Evolutionary conservation across 2,888 invertebrate genomes (phyloP), one percentile per base, ranked within the genome.

Genomic region (Amblyjoppa fuscipennis): DNA sequence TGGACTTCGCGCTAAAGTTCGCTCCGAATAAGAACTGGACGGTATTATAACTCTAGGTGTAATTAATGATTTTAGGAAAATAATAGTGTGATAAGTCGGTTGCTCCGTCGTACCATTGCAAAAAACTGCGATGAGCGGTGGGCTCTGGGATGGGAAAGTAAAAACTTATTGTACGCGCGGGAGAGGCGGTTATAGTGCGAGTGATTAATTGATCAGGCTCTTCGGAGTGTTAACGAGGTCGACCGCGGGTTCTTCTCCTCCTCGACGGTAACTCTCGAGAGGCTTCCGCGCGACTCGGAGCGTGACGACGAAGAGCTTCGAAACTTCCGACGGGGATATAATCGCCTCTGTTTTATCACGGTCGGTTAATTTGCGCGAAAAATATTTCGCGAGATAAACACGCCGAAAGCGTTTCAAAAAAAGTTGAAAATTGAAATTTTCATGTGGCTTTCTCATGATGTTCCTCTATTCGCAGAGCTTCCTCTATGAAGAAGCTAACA

Each of bases 191-290:
- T 28, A 74, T 25, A 77, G 81, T 69, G 74, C 59, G 49, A 77
- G 59, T 81, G 81, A 81, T 81, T 78, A 84, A 84, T 84, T 78
- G 81, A 84, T 84, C 81, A 74, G 69, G 64, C 61, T 81, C 70
- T 78, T 69, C 64, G 81, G 28, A 61, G 70, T n/a, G 74, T 71
- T 81, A 81, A 81, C 84, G 81, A 84, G 84, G 84, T 78, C 81
- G 74, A 49, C n/a, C 64, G 31, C 5, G 73, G 20, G 45, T 31
- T 61, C 31, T 75, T 45, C 13, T 78, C 53, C 74, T 74, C 49
- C 75, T 69, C 59, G 69, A 69, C 49, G 73, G 31, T 81, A 34
- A 82, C 81, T 41, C 51, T 76, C 71, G 34, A 56, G 66, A 76
- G 59, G 11, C 61, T 51, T 6, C 28, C 31, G 71, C 75, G 38